Conservation (phyloP, 2,113 vertebrate species). For the Nothoprocta perdicaria region DNA sequence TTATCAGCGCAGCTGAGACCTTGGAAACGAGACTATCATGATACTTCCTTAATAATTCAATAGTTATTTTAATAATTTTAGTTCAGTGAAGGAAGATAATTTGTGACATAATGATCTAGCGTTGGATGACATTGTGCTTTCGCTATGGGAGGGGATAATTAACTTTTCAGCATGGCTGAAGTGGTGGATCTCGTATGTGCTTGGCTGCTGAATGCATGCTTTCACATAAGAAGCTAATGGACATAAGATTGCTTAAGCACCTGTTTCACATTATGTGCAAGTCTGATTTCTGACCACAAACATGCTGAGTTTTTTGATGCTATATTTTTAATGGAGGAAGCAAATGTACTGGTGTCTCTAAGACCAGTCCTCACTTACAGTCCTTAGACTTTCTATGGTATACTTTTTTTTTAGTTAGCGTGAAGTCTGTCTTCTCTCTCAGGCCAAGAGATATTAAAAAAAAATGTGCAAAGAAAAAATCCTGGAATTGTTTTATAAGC, state of each 20-base stretch:
- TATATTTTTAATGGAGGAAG: neutral
- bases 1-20: neutral
- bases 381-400: accelerated
- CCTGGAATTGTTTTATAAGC: neutral
- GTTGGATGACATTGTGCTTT: neutral
- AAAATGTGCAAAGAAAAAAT: neutral
- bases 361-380: neutral
- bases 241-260: neutral
- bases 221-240: neutral
- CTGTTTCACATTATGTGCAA: neutral
- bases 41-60: neutral
- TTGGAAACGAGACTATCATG: neutral
- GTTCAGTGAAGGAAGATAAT: neutral
- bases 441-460: neutral
- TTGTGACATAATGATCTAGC: neutral
- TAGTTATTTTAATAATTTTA: neutral
- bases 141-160: neutral
- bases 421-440: neutral
- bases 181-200: neutral
- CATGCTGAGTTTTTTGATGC: neutral
- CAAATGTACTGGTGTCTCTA: neutral
- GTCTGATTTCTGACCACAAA: neutral
- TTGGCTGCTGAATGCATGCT: neutral
- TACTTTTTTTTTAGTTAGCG: neutral
- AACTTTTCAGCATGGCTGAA: neutral